Evolutionary conservation across 1,140 invertebrate species (phyloP), one percentile per base, ranked within the genome.

Genomic region (Bombus picipes): DNA sequence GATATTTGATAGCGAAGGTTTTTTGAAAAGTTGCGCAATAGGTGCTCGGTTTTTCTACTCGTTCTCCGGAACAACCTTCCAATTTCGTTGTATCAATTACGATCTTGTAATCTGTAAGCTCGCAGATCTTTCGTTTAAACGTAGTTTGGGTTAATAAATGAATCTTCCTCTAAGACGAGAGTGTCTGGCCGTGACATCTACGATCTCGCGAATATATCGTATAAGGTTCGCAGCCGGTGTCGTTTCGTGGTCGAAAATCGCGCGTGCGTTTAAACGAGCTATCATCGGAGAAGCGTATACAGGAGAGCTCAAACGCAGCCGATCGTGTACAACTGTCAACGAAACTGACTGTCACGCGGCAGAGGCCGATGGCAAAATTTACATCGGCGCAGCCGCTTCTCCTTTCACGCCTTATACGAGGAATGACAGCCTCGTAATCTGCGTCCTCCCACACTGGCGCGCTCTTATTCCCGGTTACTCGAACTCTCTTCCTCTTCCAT

Each of bases 361-460:
- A 34, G 47, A 59, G 74, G 85, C 76, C 68, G 47, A 85, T 90
- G 88, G 73, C 70, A 79, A 75, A 90, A 90, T 90, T 90, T 90
- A 77, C 89, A 89, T 90, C 81, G 81, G 78, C 62, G 81, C 83
- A 73, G 77, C 81, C 82, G 88, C 86, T 86, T 90, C 89, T 90
- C 86, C 89, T 90, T 90, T 90, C 89, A 90, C 89, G 86, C 88
- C 89, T 90, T 87, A 85, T 83, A 90, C 72, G 86, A 70, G 86
- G 83, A 88, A 90, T 83, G 89, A 90, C 89, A 90, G 88, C 82
- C 86, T 82, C 88, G 89, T 89, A 90, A 90, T 90, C 88, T 88
- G 86, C 89, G 88, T 90, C 89, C 89, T 81, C 89, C 89, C 89
- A 90, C 89, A 90, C 86, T 83, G 71, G 75, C 88, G 62, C 86